Conservation (phyloP, 1,140 invertebrate genomes). For the Leptestheria dahalacensis region DNA sequence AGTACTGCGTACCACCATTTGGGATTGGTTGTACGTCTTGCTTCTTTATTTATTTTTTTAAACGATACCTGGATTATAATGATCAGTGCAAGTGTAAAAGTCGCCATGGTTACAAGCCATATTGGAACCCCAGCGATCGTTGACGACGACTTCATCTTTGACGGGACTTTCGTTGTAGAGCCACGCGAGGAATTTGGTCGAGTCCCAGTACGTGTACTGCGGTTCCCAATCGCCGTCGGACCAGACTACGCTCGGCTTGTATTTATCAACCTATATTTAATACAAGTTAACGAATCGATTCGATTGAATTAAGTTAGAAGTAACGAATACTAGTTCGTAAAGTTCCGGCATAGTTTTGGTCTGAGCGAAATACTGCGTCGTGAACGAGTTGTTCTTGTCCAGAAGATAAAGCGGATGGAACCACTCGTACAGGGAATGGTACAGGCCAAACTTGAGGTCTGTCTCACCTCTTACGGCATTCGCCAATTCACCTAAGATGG, state of each 20-base stretch:
- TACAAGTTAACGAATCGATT: not conserved
- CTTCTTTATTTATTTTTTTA: not conserved
- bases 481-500: slow-evolving; percentile 55
- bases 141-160: slow-evolving; percentile 68
- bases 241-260: slow-evolving; percentile 82
- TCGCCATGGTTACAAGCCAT: slow-evolving; percentile 74
- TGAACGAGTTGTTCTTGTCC: slow-evolving; percentile 53
- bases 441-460: slow-evolving; percentile 61
- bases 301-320: not conserved
- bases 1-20: no score
- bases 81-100: slow-evolving; percentile 59
- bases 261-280: slow-evolving; percentile 39
- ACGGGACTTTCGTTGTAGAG: slow-evolving; percentile 91
- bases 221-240: slow-evolving; percentile 57
- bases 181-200: slow-evolving; percentile 51
- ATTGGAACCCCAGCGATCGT: slow-evolving; percentile 69
- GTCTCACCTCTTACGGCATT: slow-evolving; percentile 46
- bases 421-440: slow-evolving; percentile 84
- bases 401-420: slow-evolving; percentile 67
- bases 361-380: slow-evolving; percentile 45
- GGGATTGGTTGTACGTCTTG: no score
- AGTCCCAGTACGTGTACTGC: slow-evolving; percentile 43
- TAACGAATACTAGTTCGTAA: slow-evolving; percentile 41
- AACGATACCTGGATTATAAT: slow-evolving; percentile 71
- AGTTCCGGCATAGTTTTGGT: slow-evolving; percentile 58